Base-by-base conservation (phyloP, 1,140 invertebrate species). In the Heterodera carotae region DNA sequence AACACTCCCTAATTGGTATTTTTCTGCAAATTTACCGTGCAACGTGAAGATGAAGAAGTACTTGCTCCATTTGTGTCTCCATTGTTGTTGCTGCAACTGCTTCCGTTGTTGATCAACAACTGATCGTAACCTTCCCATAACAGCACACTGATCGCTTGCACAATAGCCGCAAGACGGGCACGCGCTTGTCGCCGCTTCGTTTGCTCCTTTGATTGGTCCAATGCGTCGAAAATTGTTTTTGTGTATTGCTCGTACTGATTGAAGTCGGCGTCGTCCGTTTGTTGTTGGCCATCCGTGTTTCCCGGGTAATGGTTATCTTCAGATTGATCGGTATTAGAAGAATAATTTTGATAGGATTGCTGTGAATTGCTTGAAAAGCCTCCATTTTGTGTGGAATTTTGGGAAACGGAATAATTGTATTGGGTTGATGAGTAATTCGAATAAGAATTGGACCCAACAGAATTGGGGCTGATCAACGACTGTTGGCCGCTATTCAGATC, bases 91-190 rank as follows among this genome's bases (percentile, higher is more conserved):
- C n/a, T 43, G 39, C 39, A 43, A 12, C 39, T 43, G 15, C 0
- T 43, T 7, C 48, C 48, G 48, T 56, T 56, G 48, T 56, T 56
- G 12, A 22, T 4, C 15, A 56, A 2, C 48, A 69, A 69, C 27
- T 69, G 8, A 31, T 69, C 25, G 27, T 69, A 69, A 8, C 69
- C 69, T 22, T 70, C 15, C 69, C 69, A 70, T n/a, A 70, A 39
- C 56, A 70, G n/a, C 29, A 70, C 69, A 3, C 69, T 56, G 29
- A 70, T 56, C 31, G 43, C 69, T 1, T 70, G 69, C 43, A 53
- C 43, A 25, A 33, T 43, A 18, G 69, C 43, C 29, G 69, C 31
- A 43, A 70, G 69, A 29, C 69, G 43, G 12, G 69, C 69, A 18
- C 34, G 43, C n/a, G 69, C 36, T 70, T 70, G 69, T 22, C 43